These are phyloP conservation scores for Caretta caretta DNA, from an alignment of 2,113 vertebrate genomes.

Conservation along the genomic window DNA sequence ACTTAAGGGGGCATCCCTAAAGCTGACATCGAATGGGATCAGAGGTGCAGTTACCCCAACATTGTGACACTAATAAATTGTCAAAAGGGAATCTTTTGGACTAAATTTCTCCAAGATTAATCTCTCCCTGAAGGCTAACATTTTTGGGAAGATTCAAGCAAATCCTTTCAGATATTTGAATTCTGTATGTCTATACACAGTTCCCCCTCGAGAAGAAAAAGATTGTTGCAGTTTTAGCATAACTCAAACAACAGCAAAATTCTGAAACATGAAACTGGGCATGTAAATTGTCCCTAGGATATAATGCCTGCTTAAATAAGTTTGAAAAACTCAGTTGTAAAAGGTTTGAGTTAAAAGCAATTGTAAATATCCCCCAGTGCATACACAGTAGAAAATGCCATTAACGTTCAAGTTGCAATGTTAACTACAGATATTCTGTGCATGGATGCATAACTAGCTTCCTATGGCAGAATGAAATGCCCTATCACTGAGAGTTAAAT, in stretches of 20 bases:
- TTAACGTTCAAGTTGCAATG: not conserved
- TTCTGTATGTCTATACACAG: not conserved
- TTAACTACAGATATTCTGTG: not conserved
- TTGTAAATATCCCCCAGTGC: not conserved
- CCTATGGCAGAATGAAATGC: not conserved
- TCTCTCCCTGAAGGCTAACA: not conserved
- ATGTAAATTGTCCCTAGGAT: not conserved
- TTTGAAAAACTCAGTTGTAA: not conserved
- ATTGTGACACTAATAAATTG: not conserved
- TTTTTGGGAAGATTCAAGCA: not conserved
- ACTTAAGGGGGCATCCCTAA: not conserved
- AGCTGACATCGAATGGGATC: not conserved
- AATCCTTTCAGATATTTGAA: not conserved
- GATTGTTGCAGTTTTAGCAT: not conserved
- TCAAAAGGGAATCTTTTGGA: not conserved
- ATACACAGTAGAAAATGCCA: conserved; percentile 8
- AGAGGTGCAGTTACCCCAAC: not conserved
- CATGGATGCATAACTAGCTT: not conserved
- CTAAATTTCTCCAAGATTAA: not conserved
- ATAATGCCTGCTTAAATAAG: not conserved
- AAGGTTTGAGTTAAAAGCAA: not conserved
- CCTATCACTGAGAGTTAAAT: not conserved
- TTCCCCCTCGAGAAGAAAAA: not conserved
- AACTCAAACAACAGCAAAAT: not conserved
- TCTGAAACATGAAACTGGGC: not conserved